Conservation (phyloP, 2,888 invertebrate genomes). For the Myopa tessellatipennis region DNA sequence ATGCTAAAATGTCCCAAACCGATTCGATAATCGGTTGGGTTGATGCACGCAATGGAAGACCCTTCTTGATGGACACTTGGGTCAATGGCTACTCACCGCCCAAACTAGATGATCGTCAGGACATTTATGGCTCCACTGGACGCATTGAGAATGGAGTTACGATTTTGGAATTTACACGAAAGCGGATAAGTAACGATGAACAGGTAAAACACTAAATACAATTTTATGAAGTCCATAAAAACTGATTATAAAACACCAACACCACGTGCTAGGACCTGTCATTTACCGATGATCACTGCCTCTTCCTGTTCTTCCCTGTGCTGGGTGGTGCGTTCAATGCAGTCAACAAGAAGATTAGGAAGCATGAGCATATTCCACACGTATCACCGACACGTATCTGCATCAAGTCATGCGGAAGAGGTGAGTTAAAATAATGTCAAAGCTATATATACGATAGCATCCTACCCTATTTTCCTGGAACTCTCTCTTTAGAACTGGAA, state of each 20-base stretch:
- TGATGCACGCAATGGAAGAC: slow-evolving; percentile 78
- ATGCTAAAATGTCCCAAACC: slow-evolving; percentile 88
- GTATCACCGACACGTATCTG: slow-evolving; percentile 83
- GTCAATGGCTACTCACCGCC: slow-evolving; percentile 83
- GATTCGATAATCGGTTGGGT: slow-evolving; percentile 92
- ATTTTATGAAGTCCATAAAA: background rate
- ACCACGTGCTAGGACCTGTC: slow-evolving; percentile 74
- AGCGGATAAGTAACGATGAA: slow-evolving; percentile 78
- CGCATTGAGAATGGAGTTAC: slow-evolving; percentile 80
- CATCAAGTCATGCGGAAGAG: slow-evolving; percentile 83
- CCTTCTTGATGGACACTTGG: slow-evolving; percentile 91
- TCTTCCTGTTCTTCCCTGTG: slow-evolving; percentile 89
- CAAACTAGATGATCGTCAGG: slow-evolving; percentile 78
- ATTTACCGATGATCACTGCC: slow-evolving; percentile 84
- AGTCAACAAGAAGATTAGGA: slow-evolving; percentile 86
- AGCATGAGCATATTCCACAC: slow-evolving; percentile 79
- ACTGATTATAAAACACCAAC: background rate
- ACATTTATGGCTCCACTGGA: slow-evolving; percentile 78
- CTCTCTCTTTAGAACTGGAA: slow-evolving; percentile 56
- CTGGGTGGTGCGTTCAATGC: slow-evolving; percentile 85
- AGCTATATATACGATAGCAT: background rate
- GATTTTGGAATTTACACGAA: slow-evolving; percentile 82
- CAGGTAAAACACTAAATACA: slow-evolving; percentile 51
- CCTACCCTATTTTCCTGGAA: background rate
- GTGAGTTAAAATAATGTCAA: slow-evolving; percentile 58